phyloP scores from a whole-genome alignment of 2,113 vertebrate genomes.

The Sinocyclocheilus anophthalmus region DNA sequence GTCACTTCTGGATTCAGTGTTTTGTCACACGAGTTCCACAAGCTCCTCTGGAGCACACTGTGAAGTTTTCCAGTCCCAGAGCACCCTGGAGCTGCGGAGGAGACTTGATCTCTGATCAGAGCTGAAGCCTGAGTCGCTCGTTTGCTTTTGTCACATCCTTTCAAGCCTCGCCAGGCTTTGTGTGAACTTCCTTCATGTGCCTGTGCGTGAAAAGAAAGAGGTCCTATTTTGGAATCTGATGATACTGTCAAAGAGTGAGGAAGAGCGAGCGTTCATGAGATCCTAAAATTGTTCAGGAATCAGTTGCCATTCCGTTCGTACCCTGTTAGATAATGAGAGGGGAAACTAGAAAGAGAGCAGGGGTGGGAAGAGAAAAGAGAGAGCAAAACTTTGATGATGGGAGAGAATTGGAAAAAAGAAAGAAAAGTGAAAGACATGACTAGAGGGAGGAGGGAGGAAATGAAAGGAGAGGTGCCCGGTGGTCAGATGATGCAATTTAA shows the following conservation, averaged over 20 bases:
- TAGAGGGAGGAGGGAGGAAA: not conserved
- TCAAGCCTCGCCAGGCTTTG: not conserved
- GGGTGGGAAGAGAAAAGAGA: conserved; percentile 15
- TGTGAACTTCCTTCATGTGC: conserved; percentile 8
- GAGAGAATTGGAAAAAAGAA: not conserved
- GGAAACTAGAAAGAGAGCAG: not conserved
- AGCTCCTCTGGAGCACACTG: not conserved
- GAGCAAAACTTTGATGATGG: conserved; percentile 23
- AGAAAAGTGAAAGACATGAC: conserved; percentile 4
- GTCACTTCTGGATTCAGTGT: not conserved
- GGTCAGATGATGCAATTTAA: conserved; percentile 46
- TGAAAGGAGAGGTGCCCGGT: conserved; percentile 20
- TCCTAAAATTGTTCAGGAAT: not conserved
- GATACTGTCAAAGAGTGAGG: not conserved
- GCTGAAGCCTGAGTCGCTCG: not conserved
- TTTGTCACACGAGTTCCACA: not conserved
- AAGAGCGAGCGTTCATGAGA: not conserved
- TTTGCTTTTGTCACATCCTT: conserved; percentile 5
- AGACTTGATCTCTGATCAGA: conserved; percentile 33
- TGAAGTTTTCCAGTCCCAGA: conserved; percentile 18
- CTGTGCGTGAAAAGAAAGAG: not conserved
- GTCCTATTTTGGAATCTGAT: conserved; percentile 12
- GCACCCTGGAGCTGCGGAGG: not conserved
- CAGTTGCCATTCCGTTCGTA: not conserved
- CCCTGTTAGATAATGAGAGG: not conserved